Evolutionary conservation across 2,113 vertebrate genomes (phyloP), one percentile per base, ranked within the genome.

Genomic region (Larimichthys crocea): DNA sequence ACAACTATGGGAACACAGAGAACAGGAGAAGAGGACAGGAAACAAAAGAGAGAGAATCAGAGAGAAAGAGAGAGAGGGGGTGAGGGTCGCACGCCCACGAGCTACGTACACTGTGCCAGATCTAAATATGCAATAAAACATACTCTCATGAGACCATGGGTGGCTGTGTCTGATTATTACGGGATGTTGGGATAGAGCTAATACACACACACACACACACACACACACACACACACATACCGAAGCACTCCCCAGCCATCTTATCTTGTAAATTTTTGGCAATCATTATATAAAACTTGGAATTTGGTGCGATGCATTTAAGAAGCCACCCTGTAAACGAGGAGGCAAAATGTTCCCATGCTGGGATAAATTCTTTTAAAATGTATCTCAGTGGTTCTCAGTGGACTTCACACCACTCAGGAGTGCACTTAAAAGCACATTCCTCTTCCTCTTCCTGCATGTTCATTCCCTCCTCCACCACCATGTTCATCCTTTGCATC

Each of bases 71-170:
- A 40, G 46, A 24, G 52, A 24, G 40, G 66, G 66, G 68, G 46
- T 35, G 80, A 50, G 69, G 81, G 83, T 87, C 71, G 7, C 72
- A 80, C 66, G 57, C 83, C 89, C 79, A 20, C 20, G 44, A 82
- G 67, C 79, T 75, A 76, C 57, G 29, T 63, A 87, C 40, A 76
- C 76, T 76, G 74, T 69, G 89, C 79, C 86, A 85, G 69, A 91
- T 86, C 78, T 88, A 86, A 91, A 93, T 89, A 60, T 88, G 87
- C 53, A 74, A 93, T 92, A 88, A 92, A 93, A 91, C 53, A 71
- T 86, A 57, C 82, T 91, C 92, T 91, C 91, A 69, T 62, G 91
- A 89, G 86, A 90, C 49, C 74, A 60, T 12, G 74, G 73, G 67
- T 80, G 71, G 73, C 70, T 85, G 65, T 68, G 65, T 82, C 78